Base-by-base conservation (phyloP, 2,797 vertebrate species). In the Sus cebifrons region DNA sequence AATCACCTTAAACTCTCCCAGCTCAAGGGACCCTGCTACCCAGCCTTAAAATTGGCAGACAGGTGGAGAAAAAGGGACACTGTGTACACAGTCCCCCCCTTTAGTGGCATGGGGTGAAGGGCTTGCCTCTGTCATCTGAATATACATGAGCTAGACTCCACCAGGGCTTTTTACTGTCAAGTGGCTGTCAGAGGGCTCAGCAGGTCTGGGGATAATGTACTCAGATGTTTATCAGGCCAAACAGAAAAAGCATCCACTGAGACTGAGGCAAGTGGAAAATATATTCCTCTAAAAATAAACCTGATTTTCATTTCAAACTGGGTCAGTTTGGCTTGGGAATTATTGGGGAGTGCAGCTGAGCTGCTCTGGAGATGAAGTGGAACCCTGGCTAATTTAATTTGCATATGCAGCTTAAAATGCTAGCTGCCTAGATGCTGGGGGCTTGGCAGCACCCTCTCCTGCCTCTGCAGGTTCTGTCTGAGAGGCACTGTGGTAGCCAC, bases 211-310 rank as follows among this genome's bases (percentile, higher is more conserved):
- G 70, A 95, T 96, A 93, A 90, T 44, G 71, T 49, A 89, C 89
- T 93, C 64, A 0, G 91, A 96, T 98, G 97, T 97, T 97, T 97
- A 98, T 98, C 96, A 96, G 96, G 93, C 64, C 92, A 98, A 94
- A 96, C 4, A 94, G 89, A 87, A 88, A 70, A 91, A 14, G 4
- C 86, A 94, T 58, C 96, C 0, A 0, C 92, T 82, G 96, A 96
- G 86, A 92, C 94, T 3, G 88, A 91, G 91, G 9, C 73, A 79
- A 96, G 73, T 29, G 86, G 94, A 87, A 97, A 91, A 89, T 74
- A 0, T 0, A 82, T 96, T 96, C 78, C 88, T 10, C 97, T 93
- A 97, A 68, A 64, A 98, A 96, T 97, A 96, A 97, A 98, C 96
- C 79, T 85, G 93, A 96, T 97, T 97, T 98, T 93, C 73, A 97